Conservation (phyloP, 2,797 vertebrate species). For the Chelidonichthys spinosus region DNA sequence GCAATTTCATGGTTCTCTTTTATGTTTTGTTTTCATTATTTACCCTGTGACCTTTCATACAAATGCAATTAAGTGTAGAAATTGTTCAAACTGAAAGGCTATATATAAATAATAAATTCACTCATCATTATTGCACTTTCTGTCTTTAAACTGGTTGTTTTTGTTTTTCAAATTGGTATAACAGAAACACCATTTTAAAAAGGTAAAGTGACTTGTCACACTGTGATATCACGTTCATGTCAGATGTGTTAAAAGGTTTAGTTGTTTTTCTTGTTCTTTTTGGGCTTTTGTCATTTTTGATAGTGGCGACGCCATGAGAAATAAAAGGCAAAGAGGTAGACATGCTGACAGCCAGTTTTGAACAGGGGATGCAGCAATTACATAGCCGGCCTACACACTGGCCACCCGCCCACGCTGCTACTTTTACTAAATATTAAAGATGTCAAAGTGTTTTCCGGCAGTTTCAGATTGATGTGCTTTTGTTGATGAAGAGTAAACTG, state of each 20-base stretch:
- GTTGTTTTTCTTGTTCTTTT: neutral
- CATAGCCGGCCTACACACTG: neutral
- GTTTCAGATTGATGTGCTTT: slow-evolving; percentile 6
- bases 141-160: neutral
- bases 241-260: neutral
- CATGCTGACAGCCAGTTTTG: neutral
- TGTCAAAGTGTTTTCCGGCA: slow-evolving; percentile 5
- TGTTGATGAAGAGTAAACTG: slow-evolving; percentile 3
- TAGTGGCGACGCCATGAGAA: neutral
- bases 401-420: neutral
- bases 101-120: neutral
- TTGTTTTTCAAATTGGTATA: neutral
- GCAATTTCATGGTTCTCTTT: neutral
- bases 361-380: neutral
- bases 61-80: neutral
- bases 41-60: neutral
- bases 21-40: neutral
- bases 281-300: neutral
- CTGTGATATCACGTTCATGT: neutral
- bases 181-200: neutral
- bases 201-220: neutral
- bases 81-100: neutral
- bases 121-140: neutral
- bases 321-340: neutral
- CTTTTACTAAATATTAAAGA: slow-evolving; percentile 4